Conservation (phyloP, 1,140 invertebrate genomes). For the Lucilia cuprina region DNA sequence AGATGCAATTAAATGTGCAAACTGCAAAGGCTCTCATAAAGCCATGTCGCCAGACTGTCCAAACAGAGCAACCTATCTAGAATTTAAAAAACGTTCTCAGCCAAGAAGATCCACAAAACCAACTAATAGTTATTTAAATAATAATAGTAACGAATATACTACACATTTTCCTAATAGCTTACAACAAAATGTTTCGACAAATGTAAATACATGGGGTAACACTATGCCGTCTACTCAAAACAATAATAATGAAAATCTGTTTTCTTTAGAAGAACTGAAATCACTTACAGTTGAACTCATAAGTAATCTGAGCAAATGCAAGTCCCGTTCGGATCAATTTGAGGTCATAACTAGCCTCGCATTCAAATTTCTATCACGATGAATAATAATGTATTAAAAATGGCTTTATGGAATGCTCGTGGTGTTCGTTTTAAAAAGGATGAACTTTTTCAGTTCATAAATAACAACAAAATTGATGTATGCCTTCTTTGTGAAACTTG, state of each 20-base stretch:
- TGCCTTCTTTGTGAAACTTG: too few species aligned
- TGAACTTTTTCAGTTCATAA: too few species aligned
- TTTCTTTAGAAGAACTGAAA: background rate
- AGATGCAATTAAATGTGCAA: background rate
- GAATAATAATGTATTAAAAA: too few species aligned
- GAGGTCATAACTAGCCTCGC: too few species aligned
- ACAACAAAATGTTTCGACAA: background rate
- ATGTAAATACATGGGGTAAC: background rate
- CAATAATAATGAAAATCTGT: background rate
- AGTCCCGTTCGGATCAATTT: background rate
- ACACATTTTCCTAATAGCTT: background rate
- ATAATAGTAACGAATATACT: background rate
- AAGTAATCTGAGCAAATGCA: background rate
- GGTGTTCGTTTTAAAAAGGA: too few species aligned
- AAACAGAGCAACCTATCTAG: background rate
- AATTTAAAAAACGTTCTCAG: background rate
- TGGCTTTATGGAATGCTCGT: too few species aligned
- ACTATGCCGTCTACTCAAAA: background rate
- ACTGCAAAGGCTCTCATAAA: background rate
- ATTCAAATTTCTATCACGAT: too few species aligned
- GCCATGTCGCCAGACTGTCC: background rate
- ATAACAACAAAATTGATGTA: too few species aligned
- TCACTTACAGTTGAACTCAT: background rate
- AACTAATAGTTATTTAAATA: background rate
- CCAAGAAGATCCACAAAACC: too few species aligned